Evolutionary conservation across 92 coral and sea anemone genomes (phyloP).

Genomic region (Diadumene lineata): DNA sequence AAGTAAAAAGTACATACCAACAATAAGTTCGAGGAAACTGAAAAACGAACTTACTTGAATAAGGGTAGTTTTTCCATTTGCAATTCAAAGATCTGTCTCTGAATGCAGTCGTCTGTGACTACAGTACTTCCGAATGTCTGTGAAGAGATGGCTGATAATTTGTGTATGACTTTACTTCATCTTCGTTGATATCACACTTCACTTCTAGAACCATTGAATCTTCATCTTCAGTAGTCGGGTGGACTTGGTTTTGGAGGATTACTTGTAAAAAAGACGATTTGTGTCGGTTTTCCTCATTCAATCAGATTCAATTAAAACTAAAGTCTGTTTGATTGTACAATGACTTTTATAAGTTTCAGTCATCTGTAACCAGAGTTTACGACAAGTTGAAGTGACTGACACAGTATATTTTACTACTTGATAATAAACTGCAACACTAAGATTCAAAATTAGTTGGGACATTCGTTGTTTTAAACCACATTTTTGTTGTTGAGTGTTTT

Average conservation of each 20-base stretch:
- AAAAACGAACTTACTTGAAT: slow-evolving; percentile 39
- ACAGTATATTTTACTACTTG: too few species aligned
- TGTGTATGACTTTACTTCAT: slow-evolving; percentile 19
- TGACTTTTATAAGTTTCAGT: too few species aligned
- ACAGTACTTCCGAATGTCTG: not conserved
- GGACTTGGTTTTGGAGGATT: slow-evolving; percentile 25
- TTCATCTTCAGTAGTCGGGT: slow-evolving; percentile 18
- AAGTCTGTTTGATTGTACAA: too few species aligned
- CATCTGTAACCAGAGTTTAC: too few species aligned
- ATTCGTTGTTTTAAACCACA: too few species aligned
- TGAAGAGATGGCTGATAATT: slow-evolving; percentile 33
- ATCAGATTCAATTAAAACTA: too few species aligned
- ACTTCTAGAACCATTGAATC: slow-evolving; percentile 48
- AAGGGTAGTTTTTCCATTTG: slow-evolving; percentile 32
- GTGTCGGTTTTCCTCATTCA: slow-evolving; percentile 42
- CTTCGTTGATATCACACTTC: slow-evolving; percentile 30
- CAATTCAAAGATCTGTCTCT: not conserved
- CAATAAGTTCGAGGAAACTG: not conserved
- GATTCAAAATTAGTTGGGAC: too few species aligned
- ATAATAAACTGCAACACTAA: too few species aligned
- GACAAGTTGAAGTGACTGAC: too few species aligned
- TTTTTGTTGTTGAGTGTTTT: too few species aligned
- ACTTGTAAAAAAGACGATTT: slow-evolving; percentile 15
- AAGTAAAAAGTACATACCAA: not conserved
- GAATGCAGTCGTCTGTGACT: slow-evolving; percentile 34